phyloP scores from a whole-genome alignment of 2,113 vertebrate genomes.

The Tauraco erythrolophus region DNA sequence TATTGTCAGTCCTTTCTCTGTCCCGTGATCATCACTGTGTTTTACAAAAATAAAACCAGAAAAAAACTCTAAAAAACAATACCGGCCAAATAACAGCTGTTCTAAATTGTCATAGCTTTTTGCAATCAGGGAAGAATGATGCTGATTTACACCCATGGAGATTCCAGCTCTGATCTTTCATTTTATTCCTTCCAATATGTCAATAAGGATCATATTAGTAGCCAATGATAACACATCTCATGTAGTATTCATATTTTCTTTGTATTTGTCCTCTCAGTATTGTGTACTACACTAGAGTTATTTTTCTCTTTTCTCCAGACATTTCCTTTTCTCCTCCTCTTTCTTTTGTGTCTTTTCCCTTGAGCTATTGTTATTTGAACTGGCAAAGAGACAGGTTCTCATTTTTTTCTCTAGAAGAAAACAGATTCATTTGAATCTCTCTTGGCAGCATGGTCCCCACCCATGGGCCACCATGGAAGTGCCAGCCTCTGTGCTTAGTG shows the following conservation, averaged over 20 bases:
- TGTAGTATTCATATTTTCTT: background rate
- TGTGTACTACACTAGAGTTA: background rate
- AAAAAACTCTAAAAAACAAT: background rate
- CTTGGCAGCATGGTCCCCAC: background rate
- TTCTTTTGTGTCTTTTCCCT: background rate
- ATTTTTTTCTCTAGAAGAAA: background rate
- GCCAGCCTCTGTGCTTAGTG: background rate
- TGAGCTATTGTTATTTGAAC: background rate
- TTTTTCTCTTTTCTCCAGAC: background rate
- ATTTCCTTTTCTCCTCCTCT: background rate
- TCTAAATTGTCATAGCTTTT: conserved; percentile 19
- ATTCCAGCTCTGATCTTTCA: background rate
- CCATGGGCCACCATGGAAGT: background rate
- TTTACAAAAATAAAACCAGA: conserved; percentile 20
- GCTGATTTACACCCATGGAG: background rate
- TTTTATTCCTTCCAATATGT: background rate
- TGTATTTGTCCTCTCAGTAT: background rate
- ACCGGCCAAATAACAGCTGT: background rate
- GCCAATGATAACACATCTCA: background rate
- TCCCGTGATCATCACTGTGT: background rate
- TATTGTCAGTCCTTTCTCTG: background rate
- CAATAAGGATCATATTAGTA: background rate
- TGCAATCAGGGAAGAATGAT: background rate
- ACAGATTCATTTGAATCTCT: background rate
- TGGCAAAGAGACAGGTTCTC: background rate